Conservation (phyloP, 2,888 invertebrate species). For the Melangyna quadrimaculata region DNA sequence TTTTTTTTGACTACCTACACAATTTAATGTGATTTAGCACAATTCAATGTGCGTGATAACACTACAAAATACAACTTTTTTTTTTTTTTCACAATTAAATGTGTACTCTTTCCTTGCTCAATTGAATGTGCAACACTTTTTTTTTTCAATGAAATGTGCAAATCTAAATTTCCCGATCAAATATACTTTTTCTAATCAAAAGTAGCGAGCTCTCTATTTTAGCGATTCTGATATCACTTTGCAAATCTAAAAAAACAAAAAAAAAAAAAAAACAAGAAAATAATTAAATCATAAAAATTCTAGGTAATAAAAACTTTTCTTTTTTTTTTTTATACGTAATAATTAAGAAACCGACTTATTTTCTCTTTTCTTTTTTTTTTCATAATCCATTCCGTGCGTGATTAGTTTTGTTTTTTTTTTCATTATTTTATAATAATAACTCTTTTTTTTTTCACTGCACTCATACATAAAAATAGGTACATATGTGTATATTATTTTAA, state of each 20-base stretch:
- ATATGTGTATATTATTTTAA: not conserved
- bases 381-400: too few relatives aligned
- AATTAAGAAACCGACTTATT: too few relatives aligned
- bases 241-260: not conserved
- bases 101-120: not conserved
- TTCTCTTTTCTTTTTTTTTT: too few relatives aligned
- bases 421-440: not conserved
- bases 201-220: not conserved
- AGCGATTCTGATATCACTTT: not conserved
- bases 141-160: not conserved
- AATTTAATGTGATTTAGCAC: not conserved
- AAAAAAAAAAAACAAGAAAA: too few relatives aligned
- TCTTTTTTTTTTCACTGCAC: too few relatives aligned
- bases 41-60: not conserved
- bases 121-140: not conserved
- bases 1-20: not conserved
- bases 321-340: too few relatives aligned
- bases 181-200: not conserved
- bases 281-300: too few relatives aligned
- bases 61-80: not conserved
- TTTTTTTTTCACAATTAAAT: not conserved
- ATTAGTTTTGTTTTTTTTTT: too few relatives aligned
- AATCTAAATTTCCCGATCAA: not conserved
- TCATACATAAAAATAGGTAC: too few relatives aligned
- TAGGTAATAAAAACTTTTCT: too few relatives aligned